Evolutionary conservation across 37 sponge, comb jelly and placozoan species (phyloP), one percentile per base, ranked within the genome.

Genomic region (Bolinopsis microptera): DNA sequence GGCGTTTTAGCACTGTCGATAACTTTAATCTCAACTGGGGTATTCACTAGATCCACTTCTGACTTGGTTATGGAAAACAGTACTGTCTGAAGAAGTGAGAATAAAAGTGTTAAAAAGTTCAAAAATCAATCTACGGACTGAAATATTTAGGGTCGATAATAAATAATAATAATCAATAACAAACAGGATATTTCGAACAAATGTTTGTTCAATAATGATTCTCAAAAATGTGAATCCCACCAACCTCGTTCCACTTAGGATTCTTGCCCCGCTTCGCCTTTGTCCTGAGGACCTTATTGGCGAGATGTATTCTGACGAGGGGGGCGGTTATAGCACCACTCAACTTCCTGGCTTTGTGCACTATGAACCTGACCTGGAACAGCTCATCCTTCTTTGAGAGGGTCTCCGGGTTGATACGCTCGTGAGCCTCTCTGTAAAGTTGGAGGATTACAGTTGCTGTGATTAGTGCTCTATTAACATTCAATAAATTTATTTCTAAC

Each of bases 41-140:
- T 92, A 31, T 97, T 96, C 69, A 98, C 95, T 93, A 98, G 86
- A 3, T 95, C 96, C 21, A 93, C 77, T 27, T 97, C 97, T 0
- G 94, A 92, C 41, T 94, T 94, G 16, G 94, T 94, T 41, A 97
- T 94, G 94, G 94, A 95, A 95, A 96, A 98, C 41, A 95, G 93
- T 32, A 98, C 76, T 76, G 96, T 94, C 96, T 96, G 38, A 2
- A 80, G 30, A 33, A 35, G 32, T 80, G 5, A 28, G 31, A 28
- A 48, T 5, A 48, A 48, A 23, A 72, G 75, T 22, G 68, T 67
- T 67, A 67, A n/a, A n/a, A n/a, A n/a, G n/a, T n/a, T n/a, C n/a
- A n/a, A n/a, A n/a, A n/a, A n/a, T n/a, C n/a, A n/a, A n/a, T n/a
- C n/a, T n/a, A n/a, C n/a, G n/a, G n/a, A n/a, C n/a, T n/a, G n/a